A percentile compares a stretch with the other conserved stretches of the same genome.
Evolutionary conservation across 2,888 invertebrate genomes (phyloP).

Genomic region (Thumatha senex): DNA sequence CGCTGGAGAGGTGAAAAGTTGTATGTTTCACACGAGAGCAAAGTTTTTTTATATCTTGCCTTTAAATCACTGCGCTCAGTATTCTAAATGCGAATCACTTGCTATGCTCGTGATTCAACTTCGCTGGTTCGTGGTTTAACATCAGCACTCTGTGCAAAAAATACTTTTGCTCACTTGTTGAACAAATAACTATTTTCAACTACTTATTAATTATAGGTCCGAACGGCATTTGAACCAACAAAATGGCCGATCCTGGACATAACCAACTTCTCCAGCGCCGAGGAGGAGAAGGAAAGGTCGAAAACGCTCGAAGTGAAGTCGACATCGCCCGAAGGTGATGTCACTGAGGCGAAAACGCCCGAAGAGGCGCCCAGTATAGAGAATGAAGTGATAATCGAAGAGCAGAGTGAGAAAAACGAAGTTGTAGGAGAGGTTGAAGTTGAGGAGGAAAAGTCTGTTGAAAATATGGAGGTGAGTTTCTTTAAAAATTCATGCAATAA

Average conservation of each 20-base stretch:
- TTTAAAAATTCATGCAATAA: background rate
- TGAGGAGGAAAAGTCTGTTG: constrained; percentile 9
- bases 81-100: too few species aligned
- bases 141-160: too few species aligned
- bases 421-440: background rate
- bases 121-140: too few species aligned
- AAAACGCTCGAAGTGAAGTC: constrained; percentile 23
- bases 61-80: too few species aligned
- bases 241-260: constrained; percentile 94
- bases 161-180: too few species aligned
- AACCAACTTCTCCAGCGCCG: constrained; percentile 34
- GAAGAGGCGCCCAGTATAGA: constrained; percentile 63
- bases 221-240: constrained; percentile 91
- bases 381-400: background rate
- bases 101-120: too few species aligned
- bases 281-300: constrained; percentile 46
- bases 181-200: too few species aligned
- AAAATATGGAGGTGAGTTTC: constrained; percentile 25
- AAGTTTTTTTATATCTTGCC: too few species aligned
- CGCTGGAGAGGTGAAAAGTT: too few species aligned
- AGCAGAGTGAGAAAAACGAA: constrained; percentile 1
- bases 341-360: constrained; percentile 21
- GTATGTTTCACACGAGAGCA: too few species aligned
- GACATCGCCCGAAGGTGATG: constrained; percentile 31
- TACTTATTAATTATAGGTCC: constrained; percentile 80